These are phyloP conservation scores for Dusona sp. DNA, from an alignment of 2,888 invertebrate genomes.

Conservation along the genomic window DNA sequence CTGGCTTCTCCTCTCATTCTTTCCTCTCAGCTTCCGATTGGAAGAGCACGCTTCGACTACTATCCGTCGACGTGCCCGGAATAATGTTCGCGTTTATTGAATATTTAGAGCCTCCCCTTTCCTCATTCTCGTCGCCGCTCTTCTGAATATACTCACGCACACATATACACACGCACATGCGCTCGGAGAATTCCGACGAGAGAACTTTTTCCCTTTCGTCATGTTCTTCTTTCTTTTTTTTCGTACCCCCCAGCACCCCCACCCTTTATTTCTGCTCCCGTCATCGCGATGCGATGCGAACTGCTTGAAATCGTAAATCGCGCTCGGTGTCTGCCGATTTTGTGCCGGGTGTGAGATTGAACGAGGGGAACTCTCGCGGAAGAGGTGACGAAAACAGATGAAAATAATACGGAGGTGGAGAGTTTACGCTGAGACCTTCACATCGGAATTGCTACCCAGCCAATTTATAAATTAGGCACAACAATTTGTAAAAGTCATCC, in stretches of 20 bases:
- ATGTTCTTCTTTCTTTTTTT: constrained; percentile 37
- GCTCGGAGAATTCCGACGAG: constrained; percentile 8
- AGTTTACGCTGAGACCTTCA: constrained; percentile 37
- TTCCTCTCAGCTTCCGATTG: constrained; percentile 38
- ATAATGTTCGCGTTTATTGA: constrained; percentile 84
- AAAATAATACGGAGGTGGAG: constrained; percentile 1
- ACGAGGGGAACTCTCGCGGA: not conserved
- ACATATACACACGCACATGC: constrained; percentile 10
- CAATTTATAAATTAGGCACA: constrained; percentile 71
- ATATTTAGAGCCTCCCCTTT: constrained; percentile 81
- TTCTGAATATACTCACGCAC: constrained; percentile 11
- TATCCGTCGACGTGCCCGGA: constrained; percentile 80
- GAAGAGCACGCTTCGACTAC: constrained; percentile 59
- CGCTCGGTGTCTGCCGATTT: constrained; percentile 57
- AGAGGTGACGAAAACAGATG: not conserved
- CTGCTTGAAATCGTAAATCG: constrained; percentile 79
- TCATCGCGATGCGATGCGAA: not conserved
- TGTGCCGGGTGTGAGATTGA: constrained; percentile 53
- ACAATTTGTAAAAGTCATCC: not conserved
- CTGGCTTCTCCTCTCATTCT: constrained; percentile 53
- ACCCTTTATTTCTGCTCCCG: constrained; percentile 18
- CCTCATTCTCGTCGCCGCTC: constrained; percentile 57
- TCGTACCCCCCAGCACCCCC: not conserved
- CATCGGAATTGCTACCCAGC: constrained; percentile 23
- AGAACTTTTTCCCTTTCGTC: constrained; percentile 58